These are phyloP conservation scores for Eupithecia centaureata DNA, from an alignment of 2,888 invertebrate genomes.

Conservation along the genomic window DNA sequence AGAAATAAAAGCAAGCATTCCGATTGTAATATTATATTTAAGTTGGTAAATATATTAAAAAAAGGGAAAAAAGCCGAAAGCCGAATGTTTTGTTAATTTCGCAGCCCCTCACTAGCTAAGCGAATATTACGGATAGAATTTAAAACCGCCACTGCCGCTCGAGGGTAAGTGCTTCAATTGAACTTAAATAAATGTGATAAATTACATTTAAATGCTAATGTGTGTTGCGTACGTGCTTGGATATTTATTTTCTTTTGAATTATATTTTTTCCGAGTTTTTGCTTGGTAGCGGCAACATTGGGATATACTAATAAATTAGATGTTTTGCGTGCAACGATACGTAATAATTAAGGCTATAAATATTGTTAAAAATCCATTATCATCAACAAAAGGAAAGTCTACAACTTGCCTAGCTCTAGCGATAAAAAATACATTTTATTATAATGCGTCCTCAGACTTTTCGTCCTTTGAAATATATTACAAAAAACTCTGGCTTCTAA, in stretches of 20 bases:
- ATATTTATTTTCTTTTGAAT: constrained; percentile 7
- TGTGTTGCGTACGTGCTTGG: not conserved
- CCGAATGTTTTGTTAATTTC: not conserved
- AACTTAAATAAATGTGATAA: constrained; percentile 20
- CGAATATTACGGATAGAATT: constrained; percentile 30
- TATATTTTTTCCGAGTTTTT: not conserved
- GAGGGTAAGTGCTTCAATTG: constrained; percentile 7
- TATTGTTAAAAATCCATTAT: too few relatives aligned
- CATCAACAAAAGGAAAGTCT: too few relatives aligned
- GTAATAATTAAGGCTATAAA: too few relatives aligned
- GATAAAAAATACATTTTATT: too few relatives aligned
- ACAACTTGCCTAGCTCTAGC: too few relatives aligned
- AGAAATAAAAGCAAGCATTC: not conserved
- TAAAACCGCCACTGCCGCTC: constrained; percentile 19
- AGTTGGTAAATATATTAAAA: too few relatives aligned
- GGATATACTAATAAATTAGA: not conserved
- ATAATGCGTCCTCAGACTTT: too few relatives aligned
- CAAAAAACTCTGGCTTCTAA: too few relatives aligned
- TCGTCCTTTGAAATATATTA: too few relatives aligned
- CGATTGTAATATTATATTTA: too few relatives aligned
- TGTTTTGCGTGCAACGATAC: too few relatives aligned
- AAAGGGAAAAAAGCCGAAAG: not conserved
- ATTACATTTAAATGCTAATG: constrained; percentile 24
- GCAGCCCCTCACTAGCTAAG: constrained; percentile 17
- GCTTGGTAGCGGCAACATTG: not conserved